Conservation (phyloP, 2,113 vertebrate genomes). For the Halichoeres trimaculatus region DNA sequence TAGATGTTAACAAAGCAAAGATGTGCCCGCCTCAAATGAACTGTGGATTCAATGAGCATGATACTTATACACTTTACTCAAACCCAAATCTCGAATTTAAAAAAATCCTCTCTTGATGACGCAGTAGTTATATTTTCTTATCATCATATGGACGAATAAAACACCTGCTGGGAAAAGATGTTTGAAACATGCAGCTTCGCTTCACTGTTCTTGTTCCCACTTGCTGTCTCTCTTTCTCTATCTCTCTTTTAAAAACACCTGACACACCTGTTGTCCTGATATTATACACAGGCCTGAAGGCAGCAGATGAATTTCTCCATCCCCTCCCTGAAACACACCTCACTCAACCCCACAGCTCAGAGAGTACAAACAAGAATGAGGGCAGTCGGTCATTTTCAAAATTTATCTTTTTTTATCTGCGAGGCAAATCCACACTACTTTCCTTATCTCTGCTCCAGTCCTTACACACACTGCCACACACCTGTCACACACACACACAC, state of each 20-base stretch:
- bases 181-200: conserved; percentile 11
- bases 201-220: conserved; percentile 31
- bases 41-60: no score
- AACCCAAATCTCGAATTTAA: no score
- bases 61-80: no score
- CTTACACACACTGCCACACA: not conserved
- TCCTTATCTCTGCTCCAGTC: not conserved
- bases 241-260: not conserved
- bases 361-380: not conserved
- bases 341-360: conserved; percentile 3
- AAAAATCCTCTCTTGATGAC: no score
- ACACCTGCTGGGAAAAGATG: not conserved
- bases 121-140: not conserved
- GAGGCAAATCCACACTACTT: not conserved
- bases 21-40: no score
- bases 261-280: conserved; percentile 38
- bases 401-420: not conserved
- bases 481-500: not conserved
- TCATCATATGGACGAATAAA: not conserved
- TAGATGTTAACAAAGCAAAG: no score
- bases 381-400: not conserved
- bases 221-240: not conserved
- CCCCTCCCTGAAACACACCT: conserved; percentile 2
- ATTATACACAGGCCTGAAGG: conserved; percentile 49
- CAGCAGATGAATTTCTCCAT: conserved; percentile 12